Percentiles rank a stretch among this genome's conserved stretches.
Conservation (phyloP, 2,888 invertebrate species). For the Phortica magna region DNA sequence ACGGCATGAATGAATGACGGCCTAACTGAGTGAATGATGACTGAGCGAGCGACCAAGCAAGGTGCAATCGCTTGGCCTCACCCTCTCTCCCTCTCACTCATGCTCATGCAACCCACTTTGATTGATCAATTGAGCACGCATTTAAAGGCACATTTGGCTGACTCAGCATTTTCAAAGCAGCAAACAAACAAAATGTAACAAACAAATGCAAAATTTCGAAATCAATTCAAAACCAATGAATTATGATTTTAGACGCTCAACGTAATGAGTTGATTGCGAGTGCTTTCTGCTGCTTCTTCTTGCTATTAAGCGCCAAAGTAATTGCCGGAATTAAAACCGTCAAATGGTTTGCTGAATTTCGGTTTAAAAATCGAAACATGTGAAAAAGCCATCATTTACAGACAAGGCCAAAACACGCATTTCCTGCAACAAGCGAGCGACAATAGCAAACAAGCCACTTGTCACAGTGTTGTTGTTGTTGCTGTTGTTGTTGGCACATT, state of each 20-base stretch:
- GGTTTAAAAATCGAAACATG: background rate
- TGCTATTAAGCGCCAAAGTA: background rate
- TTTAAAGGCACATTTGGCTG: background rate
- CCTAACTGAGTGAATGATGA: slow-evolving; percentile 46
- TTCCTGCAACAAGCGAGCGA: background rate
- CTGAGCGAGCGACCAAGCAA: slow-evolving; percentile 61
- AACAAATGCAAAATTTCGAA: background rate
- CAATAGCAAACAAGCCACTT: background rate
- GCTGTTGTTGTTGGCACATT: background rate
- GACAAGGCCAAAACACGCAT: slow-evolving; percentile 5
- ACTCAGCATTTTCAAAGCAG: background rate
- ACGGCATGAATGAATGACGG: slow-evolving; percentile 60
- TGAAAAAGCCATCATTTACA: background rate
- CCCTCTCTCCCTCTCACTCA: background rate
- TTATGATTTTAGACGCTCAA: background rate
- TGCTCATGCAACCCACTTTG: background rate
- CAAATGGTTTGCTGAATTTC: background rate
- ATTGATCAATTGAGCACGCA: background rate
- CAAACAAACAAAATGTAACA: background rate
- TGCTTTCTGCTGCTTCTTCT: background rate
- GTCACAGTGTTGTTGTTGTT: background rate
- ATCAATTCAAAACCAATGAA: background rate
- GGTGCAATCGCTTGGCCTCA: slow-evolving; percentile 63
- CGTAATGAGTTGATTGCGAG: background rate
- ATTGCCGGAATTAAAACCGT: background rate